Evolutionary conservation across 2,797 vertebrate genomes (phyloP), one percentile per base, ranked within the genome.

Genomic region (Potorous gilbertii): DNA sequence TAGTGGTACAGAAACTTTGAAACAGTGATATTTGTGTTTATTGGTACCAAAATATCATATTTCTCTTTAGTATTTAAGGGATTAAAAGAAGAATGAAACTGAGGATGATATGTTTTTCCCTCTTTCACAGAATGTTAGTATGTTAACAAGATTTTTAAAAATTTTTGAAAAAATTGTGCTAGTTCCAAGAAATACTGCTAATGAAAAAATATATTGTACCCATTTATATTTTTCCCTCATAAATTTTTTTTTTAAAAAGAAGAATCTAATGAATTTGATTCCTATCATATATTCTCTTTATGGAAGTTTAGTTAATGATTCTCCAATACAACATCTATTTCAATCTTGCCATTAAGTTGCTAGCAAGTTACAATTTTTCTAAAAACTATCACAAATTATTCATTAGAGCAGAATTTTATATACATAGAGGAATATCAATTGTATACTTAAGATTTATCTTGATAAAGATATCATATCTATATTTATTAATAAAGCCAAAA

Each of bases 21-120:
- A 97, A 97, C 93, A 97, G 96, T 98, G 96, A 3, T 54, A 97
- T 52, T 94, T 56, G 74, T 91, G 0, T 96, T 97, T 97, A 97
- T 94, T 97, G 96, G 57, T 62, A 95, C 13, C 56, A 91, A 96
- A 66, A 56, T 54, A 54, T 96, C 13, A 81, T 92, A 94, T 93
- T 97, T 94, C 16, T 55, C 93, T 97, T 97, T 97, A 95, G 93
- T 91, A 52, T 91, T 62, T 95, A 90, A 0, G 95, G 8, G 40
- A 54, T 21, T 34, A 92, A 97, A 97, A 92, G 62, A 93, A 40
- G 40, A 74, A 96, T 97, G 97, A 97, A 74, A 96, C 28, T 14
- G 8, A 96, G 93, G 21, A 92, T 87, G 27, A 4, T 31, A 97
- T 93, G 28, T 12, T 87, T 92, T 97, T 97, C n/a, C 93, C 29